Conservation (phyloP, 2,113 vertebrate species). For the Cochlearius cochlearius region DNA sequence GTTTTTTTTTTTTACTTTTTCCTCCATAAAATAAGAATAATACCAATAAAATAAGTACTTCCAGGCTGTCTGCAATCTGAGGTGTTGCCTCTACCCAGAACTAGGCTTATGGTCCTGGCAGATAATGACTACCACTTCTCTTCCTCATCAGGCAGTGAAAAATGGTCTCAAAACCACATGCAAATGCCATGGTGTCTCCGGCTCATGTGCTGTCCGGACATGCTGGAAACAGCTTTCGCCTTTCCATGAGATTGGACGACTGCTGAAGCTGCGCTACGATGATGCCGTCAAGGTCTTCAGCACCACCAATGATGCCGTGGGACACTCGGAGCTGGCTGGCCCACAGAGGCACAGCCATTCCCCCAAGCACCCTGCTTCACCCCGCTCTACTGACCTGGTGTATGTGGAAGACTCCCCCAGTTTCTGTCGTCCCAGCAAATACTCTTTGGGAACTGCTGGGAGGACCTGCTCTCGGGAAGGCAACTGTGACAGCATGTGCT, state of each 20-base stretch:
- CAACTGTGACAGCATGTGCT: constrained; percentile 94
- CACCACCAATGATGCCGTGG: constrained; percentile 89
- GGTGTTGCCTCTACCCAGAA: background rate
- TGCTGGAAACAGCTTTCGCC: constrained; percentile 98
- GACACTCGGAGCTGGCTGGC: constrained; percentile 84
- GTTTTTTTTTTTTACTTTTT: background rate
- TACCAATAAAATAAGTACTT: background rate
- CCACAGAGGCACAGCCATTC: constrained; percentile 67
- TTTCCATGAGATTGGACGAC: constrained; percentile 89
- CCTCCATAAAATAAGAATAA: background rate
- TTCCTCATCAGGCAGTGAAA: constrained; percentile 85
- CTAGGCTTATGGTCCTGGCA: background rate
- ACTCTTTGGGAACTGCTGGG: constrained; percentile 88
- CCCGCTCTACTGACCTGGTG: constrained; percentile 86
- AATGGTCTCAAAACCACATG: constrained; percentile 95
- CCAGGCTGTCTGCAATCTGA: background rate
- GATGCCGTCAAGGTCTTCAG: constrained; percentile 87
- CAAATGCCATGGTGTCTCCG: constrained; percentile 96
- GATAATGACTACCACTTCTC: background rate
- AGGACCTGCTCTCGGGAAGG: constrained; percentile 89
- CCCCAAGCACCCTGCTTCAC: constrained; percentile 41
- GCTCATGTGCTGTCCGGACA: constrained; percentile 93
- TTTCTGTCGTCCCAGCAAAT: constrained; percentile 93
- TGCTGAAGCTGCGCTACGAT: constrained; percentile 91
- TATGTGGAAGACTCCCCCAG: constrained; percentile 96